A percentile compares a stretch with the other conserved stretches of the same genome.
phyloP scores from a whole-genome alignment of 2,797 vertebrate species.

The Lepilemur septentrionalis region DNA sequence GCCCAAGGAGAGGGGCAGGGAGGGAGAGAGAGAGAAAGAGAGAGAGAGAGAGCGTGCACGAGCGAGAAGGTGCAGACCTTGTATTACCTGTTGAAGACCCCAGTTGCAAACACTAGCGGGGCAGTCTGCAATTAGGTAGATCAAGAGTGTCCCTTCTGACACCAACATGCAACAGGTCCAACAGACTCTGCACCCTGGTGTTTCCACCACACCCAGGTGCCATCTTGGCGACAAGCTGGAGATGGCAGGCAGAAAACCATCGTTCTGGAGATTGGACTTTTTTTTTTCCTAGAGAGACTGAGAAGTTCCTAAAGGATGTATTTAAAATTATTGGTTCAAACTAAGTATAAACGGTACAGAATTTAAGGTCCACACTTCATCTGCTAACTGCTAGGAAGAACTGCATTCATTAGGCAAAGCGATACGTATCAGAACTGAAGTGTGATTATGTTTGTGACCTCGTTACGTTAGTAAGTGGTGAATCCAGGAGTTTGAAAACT shows the following conservation, averaged over 20 bases:
- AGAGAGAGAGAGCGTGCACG: background rate
- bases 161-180: background rate
- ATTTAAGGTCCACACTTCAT: background rate
- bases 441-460: background rate
- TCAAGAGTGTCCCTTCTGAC: background rate
- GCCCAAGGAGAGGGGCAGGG: no score
- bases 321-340: background rate
- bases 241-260: background rate
- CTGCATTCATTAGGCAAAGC: background rate
- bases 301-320: background rate
- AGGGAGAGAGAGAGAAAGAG: background rate
- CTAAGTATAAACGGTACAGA: background rate
- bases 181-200: accelerated
- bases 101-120: background rate
- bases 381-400: background rate
- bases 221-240: background rate
- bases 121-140: background rate
- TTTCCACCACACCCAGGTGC: background rate
- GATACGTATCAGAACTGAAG: background rate
- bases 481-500: background rate
- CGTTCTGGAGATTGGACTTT: background rate
- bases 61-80: background rate
- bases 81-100: background rate
- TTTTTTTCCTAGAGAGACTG: background rate
- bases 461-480: background rate